Evolutionary conservation across 2,797 vertebrate genomes (phyloP).

Genomic region (Hoplostethus atlanticus): DNA sequence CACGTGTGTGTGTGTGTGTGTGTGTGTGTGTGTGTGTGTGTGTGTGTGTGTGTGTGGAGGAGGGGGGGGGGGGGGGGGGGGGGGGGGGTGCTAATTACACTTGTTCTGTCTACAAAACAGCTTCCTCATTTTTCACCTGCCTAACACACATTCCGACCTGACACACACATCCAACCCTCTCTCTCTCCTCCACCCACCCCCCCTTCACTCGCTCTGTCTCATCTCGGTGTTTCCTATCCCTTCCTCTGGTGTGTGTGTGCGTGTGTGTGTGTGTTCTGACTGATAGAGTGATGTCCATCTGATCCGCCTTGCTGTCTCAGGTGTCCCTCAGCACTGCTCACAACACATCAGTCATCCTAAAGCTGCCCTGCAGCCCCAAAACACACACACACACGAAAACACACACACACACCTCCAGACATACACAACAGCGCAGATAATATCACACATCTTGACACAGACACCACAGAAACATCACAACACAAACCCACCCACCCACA

Average conservation of each 20-base stretch:
- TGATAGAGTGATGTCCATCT: conserved; percentile 75
- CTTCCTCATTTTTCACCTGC: conserved; percentile 83
- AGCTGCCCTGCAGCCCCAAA: conserved; percentile 85
- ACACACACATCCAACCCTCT: conserved; percentile 54
- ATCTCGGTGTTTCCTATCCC: conserved; percentile 38
- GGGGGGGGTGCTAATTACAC: conserved; percentile 70
- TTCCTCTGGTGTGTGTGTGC: conserved; percentile 14
- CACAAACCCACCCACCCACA: conserved; percentile 27
- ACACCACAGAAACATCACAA: conserved; percentile 62
- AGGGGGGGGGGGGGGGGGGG: not conserved
- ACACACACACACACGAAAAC: conserved; percentile 65
- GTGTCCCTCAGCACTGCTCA: conserved; percentile 79
- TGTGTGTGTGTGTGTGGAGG: no score
- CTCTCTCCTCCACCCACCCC: conserved; percentile 6
- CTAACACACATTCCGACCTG: conserved; percentile 72
- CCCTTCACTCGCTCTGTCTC: conserved; percentile 10
- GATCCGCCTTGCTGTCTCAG: conserved; percentile 71
- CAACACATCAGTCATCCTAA: conserved; percentile 85
- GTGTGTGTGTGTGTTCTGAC: conserved; percentile 46
- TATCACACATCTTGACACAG: conserved; percentile 68
- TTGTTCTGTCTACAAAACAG: conserved; percentile 82
- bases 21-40: conserved; percentile 61
- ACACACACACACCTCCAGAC: conserved; percentile 48
- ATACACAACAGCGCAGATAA: conserved; percentile 74
- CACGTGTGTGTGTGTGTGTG: conserved; percentile 42